A percentile compares a stretch with the other conserved stretches of the same genome.
These are phyloP conservation scores for Oligia latruncula DNA, from an alignment of 2,888 invertebrate genomes.

Conservation along the genomic window DNA sequence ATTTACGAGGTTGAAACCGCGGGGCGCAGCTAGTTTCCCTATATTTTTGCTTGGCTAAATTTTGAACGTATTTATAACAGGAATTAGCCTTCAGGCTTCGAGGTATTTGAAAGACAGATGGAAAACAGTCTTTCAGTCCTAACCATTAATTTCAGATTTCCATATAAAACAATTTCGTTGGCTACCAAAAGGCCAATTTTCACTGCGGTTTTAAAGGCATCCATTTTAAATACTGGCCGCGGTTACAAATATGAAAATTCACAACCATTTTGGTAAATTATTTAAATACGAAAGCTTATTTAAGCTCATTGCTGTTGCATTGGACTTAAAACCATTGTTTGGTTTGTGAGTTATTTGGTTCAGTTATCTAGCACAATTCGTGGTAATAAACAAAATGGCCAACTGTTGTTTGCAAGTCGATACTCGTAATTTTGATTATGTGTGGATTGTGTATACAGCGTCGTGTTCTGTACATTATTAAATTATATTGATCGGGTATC, in stretches of 20 bases:
- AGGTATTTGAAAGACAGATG: background rate
- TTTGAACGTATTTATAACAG: background rate
- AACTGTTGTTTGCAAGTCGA: constrained; percentile 13
- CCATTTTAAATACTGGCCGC: constrained; percentile 6
- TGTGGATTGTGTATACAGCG: background rate
- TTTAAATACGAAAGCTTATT: constrained; percentile 29
- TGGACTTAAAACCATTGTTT: constrained; percentile 2
- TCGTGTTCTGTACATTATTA: background rate
- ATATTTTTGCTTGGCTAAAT: background rate
- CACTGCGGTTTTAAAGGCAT: constrained; percentile 1
- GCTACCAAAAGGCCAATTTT: background rate
- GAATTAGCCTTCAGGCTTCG: background rate
- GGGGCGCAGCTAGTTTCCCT: too few species aligned
- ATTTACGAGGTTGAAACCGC: too few species aligned
- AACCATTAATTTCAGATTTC: background rate
- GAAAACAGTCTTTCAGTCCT: background rate
- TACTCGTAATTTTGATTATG: constrained; percentile 9
- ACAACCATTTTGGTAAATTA: constrained; percentile 17
- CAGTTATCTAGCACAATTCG: constrained; percentile 6
- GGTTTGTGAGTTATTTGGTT: background rate
- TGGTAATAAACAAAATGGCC: constrained; percentile 17
- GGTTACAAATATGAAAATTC: constrained; percentile 23
- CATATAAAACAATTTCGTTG: constrained; percentile 2
- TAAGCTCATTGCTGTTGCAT: constrained; percentile 10
- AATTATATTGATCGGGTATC: background rate